Evolutionary conservation across 2,113 vertebrate genomes (phyloP), one percentile per base, ranked within the genome.

Genomic region (Amia ocellicauda): DNA sequence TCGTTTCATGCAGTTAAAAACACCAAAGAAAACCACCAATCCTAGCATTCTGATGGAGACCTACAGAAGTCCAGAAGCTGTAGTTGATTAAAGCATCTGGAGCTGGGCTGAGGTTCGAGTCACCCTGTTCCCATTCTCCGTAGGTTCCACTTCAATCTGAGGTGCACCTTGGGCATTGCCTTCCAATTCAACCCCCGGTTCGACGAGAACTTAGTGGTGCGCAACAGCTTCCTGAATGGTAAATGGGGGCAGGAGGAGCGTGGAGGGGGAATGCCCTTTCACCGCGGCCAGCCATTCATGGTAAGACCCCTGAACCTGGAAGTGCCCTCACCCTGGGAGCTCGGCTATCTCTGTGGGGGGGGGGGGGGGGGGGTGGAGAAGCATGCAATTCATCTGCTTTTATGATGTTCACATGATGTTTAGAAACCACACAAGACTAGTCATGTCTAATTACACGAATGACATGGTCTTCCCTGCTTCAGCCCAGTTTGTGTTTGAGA

Each of bases 121-220:
- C n/a, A n/a, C n/a, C n/a, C n/a, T n/a, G n/a, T n/a, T n/a, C n/a
- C n/a, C n/a, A n/a, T 13, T 4, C 8, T 14, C 29, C n/a, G 7
- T 64, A 92, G 89, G 62, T 86, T 91, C 62, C 0, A 27, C 11
- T 64, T 92, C 69, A 87, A 92, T 65, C 74, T 93, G 14, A 29
- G 67, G 14, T 69, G 63, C 0, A 64, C 53, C 3, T 64, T 23
- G 7, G 84, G 87, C 28, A 72, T 82, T 0, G 88, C 90, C 20
- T 74, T 89, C 58, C 92, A 90, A 42, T 68, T 87, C 61, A 89
- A 89, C 54, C 83, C 87, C 2, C 85, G 88, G 1, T 85, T 92
- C 13, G 27, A 71, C 2, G 84, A 93, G 68, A 83, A 87, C 0
- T 0, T 3, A 0, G 81, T 91, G 66, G 88, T 89, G 20, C 74